Conservation (phyloP, 2,113 vertebrate genomes). For the Bufo bufo region DNA sequence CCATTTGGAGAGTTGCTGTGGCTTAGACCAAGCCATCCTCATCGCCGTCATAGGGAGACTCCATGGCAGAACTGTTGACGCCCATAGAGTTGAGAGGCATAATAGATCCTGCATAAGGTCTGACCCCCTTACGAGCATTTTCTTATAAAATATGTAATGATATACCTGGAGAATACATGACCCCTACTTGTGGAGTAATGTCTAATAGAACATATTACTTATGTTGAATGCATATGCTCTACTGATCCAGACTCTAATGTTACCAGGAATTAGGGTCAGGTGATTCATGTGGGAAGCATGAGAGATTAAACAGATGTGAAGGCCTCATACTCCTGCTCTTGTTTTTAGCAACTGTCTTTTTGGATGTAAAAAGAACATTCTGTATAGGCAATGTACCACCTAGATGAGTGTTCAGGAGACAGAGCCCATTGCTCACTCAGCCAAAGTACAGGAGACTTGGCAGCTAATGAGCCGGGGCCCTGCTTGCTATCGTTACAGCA, state of each 20-base stretch:
- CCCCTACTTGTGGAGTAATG: neutral
- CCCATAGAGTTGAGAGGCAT: too few species aligned
- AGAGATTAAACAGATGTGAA: slow-evolving; percentile 33
- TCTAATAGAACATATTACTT: neutral
- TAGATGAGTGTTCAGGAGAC: slow-evolving; percentile 24
- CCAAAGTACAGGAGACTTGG: neutral
- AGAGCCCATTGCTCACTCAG: slow-evolving; percentile 1
- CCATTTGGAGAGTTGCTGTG: too few species aligned
- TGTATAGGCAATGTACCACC: slow-evolving; percentile 33
- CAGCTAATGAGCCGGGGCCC: neutral
- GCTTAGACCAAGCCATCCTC: too few species aligned
- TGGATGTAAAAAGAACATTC: slow-evolving; percentile 23
- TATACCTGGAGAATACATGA: neutral
- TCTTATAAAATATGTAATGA: neutral
- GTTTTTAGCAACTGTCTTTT: slow-evolving; percentile 27
- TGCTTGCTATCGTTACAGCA: neutral
- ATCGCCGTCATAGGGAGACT: too few species aligned
- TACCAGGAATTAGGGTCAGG: slow-evolving; percentile 12
- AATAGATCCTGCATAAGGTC: too few species aligned
- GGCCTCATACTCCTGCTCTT: slow-evolving; percentile 24
- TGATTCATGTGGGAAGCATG: slow-evolving; percentile 37
- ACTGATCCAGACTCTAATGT: slow-evolving; percentile 22
- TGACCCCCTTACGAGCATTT: neutral
- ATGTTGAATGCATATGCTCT: neutral
- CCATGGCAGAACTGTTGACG: too few species aligned